Evolutionary conservation across 2,797 vertebrate species (phyloP).

Genomic region (Leptoclinus maculatus): DNA sequence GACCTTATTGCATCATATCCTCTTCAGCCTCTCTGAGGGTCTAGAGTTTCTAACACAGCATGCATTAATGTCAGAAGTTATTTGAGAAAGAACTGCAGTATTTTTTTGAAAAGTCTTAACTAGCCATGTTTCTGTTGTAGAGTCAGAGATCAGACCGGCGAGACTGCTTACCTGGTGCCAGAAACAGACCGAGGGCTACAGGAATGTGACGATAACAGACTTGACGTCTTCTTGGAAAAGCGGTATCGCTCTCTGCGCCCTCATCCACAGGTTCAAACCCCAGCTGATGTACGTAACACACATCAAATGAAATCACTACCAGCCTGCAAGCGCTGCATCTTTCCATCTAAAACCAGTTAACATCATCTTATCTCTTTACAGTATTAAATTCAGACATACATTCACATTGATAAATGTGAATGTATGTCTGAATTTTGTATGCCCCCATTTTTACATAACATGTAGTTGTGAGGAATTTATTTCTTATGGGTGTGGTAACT

Average conservation of each 20-base stretch:
- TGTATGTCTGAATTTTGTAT: too few relatives aligned
- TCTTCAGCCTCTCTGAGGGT: neutral
- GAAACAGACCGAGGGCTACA: constrained; percentile 93
- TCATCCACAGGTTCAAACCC: constrained; percentile 95
- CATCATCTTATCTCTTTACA: constrained; percentile 5
- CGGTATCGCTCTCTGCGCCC: constrained; percentile 92
- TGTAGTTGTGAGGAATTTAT: neutral
- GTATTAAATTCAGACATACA: neutral
- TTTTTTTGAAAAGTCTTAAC: neutral
- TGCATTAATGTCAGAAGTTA: neutral
- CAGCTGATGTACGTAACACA: constrained; percentile 91
- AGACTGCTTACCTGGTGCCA: constrained; percentile 97
- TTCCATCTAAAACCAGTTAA: neutral
- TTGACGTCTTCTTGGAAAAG: constrained; percentile 92
- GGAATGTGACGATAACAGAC: constrained; percentile 88
- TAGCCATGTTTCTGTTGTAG: constrained; percentile 73
- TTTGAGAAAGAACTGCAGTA: neutral
- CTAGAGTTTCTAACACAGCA: neutral
- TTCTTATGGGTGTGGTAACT: constrained; percentile 35
- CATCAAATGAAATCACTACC: neutral
- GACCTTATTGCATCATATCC: constrained; percentile 31
- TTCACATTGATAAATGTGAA: neutral
- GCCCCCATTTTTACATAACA: constrained; percentile 2
- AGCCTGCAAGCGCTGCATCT: neutral
- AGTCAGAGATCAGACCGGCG: constrained; percentile 92